These are phyloP conservation scores for Lycodopsis pacificus DNA, from an alignment of 2,797 vertebrate species.

Conservation along the genomic window DNA sequence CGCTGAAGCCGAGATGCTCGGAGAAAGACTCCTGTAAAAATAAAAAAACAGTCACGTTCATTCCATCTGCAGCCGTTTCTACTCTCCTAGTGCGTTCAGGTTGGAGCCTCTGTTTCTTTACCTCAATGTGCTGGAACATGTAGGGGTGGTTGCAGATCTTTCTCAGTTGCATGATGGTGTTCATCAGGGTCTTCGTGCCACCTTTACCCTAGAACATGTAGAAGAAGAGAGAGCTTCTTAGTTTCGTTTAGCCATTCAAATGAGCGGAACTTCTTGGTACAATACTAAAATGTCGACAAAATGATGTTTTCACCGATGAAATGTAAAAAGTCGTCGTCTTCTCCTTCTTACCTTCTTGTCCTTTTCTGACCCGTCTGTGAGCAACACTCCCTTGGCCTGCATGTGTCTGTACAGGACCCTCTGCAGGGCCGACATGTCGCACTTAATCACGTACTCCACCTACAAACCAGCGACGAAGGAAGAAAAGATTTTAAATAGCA, in stretches of 20 bases:
- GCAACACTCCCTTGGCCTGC: constrained; percentile 96
- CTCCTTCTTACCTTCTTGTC: constrained; percentile 91
- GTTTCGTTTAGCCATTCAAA: neutral
- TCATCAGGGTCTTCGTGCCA: constrained; percentile 98
- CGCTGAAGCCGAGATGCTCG: constrained; percentile 94
- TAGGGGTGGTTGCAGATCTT: constrained; percentile 99
- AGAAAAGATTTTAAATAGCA: neutral
- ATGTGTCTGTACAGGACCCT: constrained; percentile 95
- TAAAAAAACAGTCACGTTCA: neutral
- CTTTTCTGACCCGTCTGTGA: constrained; percentile 96
- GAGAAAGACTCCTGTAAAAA: constrained; percentile 94
- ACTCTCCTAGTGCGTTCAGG: fast-evolving
- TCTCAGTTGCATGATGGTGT: constrained; percentile 98
- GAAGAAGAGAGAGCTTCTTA: neutral
- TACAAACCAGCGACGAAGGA: constrained; percentile 42
- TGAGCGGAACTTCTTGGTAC: no score
- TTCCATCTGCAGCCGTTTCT: neutral
- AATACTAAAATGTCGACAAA: neutral
- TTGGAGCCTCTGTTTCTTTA: constrained; percentile 35
- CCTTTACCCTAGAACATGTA: constrained; percentile 90
- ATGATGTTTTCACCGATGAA: fast-evolving
- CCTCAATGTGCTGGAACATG: constrained; percentile 98
- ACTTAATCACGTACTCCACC: constrained; percentile 98
- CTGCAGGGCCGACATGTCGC: constrained; percentile 96
- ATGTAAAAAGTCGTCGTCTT: neutral